Base-by-base conservation (phyloP, 2,888 invertebrate genomes). In the Desoria tigrina region DNA sequence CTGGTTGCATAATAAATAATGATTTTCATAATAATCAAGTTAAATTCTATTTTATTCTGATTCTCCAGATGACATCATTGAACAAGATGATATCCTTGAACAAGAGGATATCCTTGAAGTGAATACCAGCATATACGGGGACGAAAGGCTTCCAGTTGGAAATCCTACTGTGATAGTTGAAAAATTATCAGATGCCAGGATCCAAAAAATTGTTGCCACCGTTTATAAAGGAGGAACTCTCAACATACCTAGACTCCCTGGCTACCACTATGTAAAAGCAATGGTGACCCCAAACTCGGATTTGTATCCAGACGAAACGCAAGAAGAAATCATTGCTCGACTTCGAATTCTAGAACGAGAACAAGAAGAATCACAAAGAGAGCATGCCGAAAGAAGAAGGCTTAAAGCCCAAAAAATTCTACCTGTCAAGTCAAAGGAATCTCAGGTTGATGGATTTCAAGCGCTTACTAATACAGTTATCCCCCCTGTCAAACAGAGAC, bases 221-320 rank as follows among this genome's bases (percentile, higher is more conserved):
- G 23, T 39, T 39, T 4, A n/a, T n/a, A 6, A 55, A n/a, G 42
- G 42, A 21, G 11, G 14, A 11, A 57, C 9, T 2, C 2, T 24
- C 21, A 42, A 57, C 18, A 37, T 42, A 23, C 57, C n/a, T 39
- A 24, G 27, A 4, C 27, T 28, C n/a, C 55, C 32, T 3, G 32
- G 32, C 6, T 55, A 55, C 32, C 26, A 55, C 21, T 55, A 55
- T 27, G 55, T 55, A 2, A 21, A 24, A 14, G 23, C 18, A 9
- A 9, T 49, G 7, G n/a, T 51, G 4, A 51, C 24, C 18, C 51
- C 51, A 24, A 51, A 51, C 4, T 24, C 51, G 6, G 55, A 55
- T 28, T 18, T 28, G 7, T 55, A 28, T 18, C 55, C 55, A n/a
- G 32, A 55, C n/a, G 27, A 28, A 7, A 28, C 55, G n/a, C 55